A percentile compares a stretch with the other conserved stretches of the same genome.
phyloP scores from a whole-genome alignment of 2,888 invertebrate species.

The Liposcelis brunnea region DNA sequence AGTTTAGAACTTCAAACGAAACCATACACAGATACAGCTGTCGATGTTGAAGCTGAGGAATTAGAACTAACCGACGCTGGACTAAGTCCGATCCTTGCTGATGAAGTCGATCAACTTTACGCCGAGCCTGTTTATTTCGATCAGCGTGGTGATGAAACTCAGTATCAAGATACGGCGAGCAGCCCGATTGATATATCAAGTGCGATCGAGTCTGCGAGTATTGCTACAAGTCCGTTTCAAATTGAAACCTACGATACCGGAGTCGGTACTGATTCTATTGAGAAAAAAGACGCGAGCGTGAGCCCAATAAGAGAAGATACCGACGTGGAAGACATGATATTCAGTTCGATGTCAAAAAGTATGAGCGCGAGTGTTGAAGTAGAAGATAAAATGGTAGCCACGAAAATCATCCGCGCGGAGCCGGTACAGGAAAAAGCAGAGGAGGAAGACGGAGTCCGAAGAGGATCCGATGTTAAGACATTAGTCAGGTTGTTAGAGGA shows the following conservation, averaged over 20 bases:
- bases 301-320: conserved; percentile 31
- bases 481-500: conserved; percentile 36
- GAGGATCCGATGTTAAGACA: conserved; percentile 35
- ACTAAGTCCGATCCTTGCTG: conserved; percentile 35
- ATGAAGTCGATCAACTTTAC: conserved; percentile 26
- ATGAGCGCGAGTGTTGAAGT: conserved; percentile 19
- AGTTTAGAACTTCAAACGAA: conserved; percentile 27
- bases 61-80: conserved; percentile 36
- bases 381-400: conserved; percentile 26
- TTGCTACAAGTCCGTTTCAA: conserved; percentile 25
- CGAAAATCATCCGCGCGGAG: conserved; percentile 15
- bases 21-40: conserved; percentile 29
- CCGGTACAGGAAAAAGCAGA: conserved; percentile 7
- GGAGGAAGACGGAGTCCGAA: conserved; percentile 15
- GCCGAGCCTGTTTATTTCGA: conserved; percentile 25
- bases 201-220: conserved; percentile 27
- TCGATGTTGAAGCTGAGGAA: conserved; percentile 29
- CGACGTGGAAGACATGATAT: conserved; percentile 7
- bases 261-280: conserved; percentile 32
- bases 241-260: conserved; percentile 34
- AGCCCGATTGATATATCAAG: conserved; percentile 28
- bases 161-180: conserved; percentile 30
- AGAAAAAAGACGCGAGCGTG: conserved; percentile 33
- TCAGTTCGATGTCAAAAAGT: background rate
- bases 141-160: conserved; percentile 21